phyloP scores from a whole-genome alignment of 2,888 invertebrate genomes.

The Chymomyza fuscimana region DNA sequence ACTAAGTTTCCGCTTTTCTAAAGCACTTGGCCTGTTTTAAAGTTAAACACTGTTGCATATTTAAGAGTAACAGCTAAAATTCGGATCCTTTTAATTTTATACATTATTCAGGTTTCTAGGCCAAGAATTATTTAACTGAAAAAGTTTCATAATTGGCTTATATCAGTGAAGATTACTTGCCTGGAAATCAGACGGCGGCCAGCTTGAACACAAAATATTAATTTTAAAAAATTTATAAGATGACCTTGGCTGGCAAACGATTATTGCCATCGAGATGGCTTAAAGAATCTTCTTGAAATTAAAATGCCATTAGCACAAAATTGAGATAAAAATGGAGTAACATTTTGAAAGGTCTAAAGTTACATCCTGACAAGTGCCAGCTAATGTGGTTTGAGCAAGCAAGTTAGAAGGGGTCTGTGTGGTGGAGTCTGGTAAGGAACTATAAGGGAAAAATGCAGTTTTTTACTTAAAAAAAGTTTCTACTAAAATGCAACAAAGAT shows the following conservation, averaged over 20 bases:
- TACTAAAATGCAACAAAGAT: not conserved
- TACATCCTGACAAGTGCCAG: not conserved
- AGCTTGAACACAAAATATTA: not conserved
- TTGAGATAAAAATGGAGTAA: slow-evolving; percentile 46
- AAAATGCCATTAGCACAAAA: slow-evolving; percentile 60
- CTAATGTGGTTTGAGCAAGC: not conserved
- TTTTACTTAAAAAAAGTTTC: not conserved
- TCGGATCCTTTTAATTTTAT: too few species aligned
- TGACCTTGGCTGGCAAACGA: slow-evolving; percentile 17
- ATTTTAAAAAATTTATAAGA: not conserved
- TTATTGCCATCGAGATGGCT: slow-evolving; percentile 15
- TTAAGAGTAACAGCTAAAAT: not conserved
- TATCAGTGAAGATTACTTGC: slow-evolving; percentile 30
- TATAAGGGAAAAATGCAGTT: not conserved
- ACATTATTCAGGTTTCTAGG: too few species aligned
- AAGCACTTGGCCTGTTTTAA: not conserved
- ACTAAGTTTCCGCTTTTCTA: not conserved
- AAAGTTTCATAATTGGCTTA: slow-evolving; percentile 27
- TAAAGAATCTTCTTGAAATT: slow-evolving; percentile 48
- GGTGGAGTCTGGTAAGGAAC: not conserved
- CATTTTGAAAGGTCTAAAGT: not conserved
- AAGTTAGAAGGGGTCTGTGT: not conserved
- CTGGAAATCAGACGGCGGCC: slow-evolving; percentile 22
- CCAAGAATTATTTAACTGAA: too few species aligned
- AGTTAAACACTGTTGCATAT: not conserved